A percentile compares a stretch with the other conserved stretches of the same genome.
Conservation (phyloP, 2,888 invertebrate genomes). For the Torymus auratus region DNA sequence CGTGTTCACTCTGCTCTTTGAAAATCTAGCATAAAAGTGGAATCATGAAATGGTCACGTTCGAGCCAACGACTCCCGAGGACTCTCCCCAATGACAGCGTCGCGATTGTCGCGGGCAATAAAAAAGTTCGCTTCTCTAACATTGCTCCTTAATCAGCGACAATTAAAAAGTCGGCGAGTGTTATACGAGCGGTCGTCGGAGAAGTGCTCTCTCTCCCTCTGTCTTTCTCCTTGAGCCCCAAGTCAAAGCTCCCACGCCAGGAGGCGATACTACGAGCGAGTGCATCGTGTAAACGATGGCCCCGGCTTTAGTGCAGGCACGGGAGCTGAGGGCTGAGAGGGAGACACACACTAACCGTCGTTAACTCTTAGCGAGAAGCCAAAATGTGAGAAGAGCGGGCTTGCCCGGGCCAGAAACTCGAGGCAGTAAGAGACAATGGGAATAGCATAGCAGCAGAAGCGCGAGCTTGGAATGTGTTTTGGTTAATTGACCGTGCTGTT, state of each 20-base stretch:
- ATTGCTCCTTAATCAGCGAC: constrained; percentile 36
- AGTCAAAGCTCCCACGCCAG: neutral
- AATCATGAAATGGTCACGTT: constrained; percentile 45
- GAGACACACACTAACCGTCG: constrained; percentile 27
- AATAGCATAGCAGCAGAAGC: too few species aligned
- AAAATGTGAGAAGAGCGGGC: neutral
- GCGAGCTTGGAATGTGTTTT: constrained; percentile 15
- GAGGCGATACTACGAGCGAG: neutral
- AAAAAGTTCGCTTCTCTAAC: constrained; percentile 18
- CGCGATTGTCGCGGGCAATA: neutral
- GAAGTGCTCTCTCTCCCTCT: neutral
- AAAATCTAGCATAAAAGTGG: constrained; percentile 17
- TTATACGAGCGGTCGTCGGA: neutral
- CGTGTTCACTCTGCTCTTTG: neutral
- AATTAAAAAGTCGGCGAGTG: constrained; percentile 34
- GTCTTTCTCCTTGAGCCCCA: too few species aligned
- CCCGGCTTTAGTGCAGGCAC: constrained; percentile 10
- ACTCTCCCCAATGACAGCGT: neutral
- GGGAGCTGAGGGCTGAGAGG: neutral
- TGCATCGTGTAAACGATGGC: constrained; percentile 15
- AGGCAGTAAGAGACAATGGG: neutral
- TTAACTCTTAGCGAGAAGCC: constrained; percentile 19
- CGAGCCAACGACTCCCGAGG: neutral
- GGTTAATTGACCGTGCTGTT: constrained; percentile 20
- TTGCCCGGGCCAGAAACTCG: too few species aligned